A percentile compares a stretch with the other conserved stretches of the same genome.
Evolutionary conservation across 2,113 vertebrate species (phyloP).

Genomic region (Mungos mungo): DNA sequence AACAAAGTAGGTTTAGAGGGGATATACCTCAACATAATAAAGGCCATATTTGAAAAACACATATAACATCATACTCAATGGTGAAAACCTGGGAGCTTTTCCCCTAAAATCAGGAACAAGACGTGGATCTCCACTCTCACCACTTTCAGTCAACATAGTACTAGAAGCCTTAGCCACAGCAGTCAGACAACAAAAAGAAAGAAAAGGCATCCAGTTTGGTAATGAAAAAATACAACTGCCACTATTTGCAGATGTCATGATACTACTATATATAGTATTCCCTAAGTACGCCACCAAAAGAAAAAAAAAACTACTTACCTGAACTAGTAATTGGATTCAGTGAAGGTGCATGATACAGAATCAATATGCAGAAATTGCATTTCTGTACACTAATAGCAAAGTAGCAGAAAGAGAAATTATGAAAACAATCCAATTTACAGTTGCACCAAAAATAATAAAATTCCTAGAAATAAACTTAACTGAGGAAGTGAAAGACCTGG

Average conservation of each 20-base stretch:
- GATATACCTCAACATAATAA: no score
- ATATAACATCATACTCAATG: no score
- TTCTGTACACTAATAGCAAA: not conserved
- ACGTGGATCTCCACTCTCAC: not conserved
- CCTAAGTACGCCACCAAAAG: not conserved
- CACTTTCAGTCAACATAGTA: not conserved
- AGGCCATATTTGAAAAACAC: no score
- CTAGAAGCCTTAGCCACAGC: not conserved
- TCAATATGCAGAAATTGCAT: not conserved
- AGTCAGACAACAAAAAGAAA: not conserved
- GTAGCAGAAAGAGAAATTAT: not conserved
- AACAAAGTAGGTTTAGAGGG: not conserved
- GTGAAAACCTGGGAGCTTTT: no score
- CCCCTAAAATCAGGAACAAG: not conserved
- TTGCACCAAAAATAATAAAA: not conserved
- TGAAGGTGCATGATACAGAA: not conserved
- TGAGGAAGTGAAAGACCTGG: not conserved
- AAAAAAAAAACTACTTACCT: not conserved
- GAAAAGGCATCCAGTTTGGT: not conserved
- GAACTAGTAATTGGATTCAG: not conserved
- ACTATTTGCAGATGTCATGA: not conserved
- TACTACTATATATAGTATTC: not conserved
- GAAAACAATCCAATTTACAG: not conserved
- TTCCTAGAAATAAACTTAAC: not conserved
- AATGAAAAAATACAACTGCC: not conserved